Base-by-base conservation (phyloP, 2,888 invertebrate species). In the Drosophila nr. medialis region DNA sequence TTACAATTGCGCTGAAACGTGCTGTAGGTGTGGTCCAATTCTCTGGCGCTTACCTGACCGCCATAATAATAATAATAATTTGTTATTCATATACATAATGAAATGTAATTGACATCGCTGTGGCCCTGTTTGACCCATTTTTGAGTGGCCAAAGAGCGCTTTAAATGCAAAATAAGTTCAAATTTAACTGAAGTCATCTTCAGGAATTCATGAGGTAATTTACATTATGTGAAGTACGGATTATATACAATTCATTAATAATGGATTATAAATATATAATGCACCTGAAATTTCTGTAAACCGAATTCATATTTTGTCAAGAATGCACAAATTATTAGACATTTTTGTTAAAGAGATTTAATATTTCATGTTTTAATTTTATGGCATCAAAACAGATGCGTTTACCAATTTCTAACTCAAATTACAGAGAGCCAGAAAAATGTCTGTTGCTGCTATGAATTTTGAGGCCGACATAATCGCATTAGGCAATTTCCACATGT, bases 11-110 rank as follows among this genome's bases (percentile, higher is more conserved):
- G 63, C 38, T 45, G 18, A 77, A 71, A 71, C 51, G 64, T 60
- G 63, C 65, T 34, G 21, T 58, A 67, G 86, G 87, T 86, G 87
- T 71, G 83, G 81, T 62, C 56, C 59, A 58, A 34, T 54, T 68
- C 66, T 71, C 62, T 53, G 68, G 59, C 61, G 62, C 48, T 67
- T 54, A 66, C 55, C 70, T 61, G 60, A 51, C 63, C 49, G 71
- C 69, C 64, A 70, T 40, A 65, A 55, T 42, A 50, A 55, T 64
- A 77, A 82, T 68, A 80, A 70, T 54, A 73, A 81, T 65, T 64
- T 59, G 32, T 29, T 59, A 60, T 45, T 64, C n/a, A 40, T n/a
- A 40, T 13, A 45, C 54, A 51, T 60, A 69, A 71, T 67, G 60
- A 71, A 86, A 72, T 77, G 64, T 56, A 64, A 42, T 71, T 68